These are phyloP conservation scores for Sciurus niger DNA, from an alignment of 2,113 vertebrate species.

Conservation along the genomic window DNA sequence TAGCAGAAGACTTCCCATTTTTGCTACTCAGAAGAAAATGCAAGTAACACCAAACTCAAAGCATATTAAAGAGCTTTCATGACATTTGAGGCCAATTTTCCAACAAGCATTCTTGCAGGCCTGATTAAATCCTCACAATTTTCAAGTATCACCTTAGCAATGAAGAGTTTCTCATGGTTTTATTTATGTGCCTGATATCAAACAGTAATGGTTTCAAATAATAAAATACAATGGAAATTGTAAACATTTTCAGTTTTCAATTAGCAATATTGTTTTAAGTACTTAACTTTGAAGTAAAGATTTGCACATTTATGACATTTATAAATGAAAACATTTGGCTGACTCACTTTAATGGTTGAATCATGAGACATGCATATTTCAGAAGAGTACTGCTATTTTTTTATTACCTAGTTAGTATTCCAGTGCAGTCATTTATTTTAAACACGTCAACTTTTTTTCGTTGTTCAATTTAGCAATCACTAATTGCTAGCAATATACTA, in stretches of 20 bases:
- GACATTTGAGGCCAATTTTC: conserved; percentile 59
- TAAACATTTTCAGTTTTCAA: conserved; percentile 68
- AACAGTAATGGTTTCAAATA: conserved; percentile 58
- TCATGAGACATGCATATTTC: conserved; percentile 46
- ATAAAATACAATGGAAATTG: conserved; percentile 54
- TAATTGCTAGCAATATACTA: background rate
- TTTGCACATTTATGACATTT: conserved; percentile 68
- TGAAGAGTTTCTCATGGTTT: conserved; percentile 62
- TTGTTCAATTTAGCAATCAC: conserved; percentile 52
- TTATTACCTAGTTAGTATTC: background rate
- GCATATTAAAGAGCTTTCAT: background rate
- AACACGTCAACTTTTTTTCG: conserved; percentile 48
- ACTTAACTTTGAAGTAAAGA: conserved; percentile 66
- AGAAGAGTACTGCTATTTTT: conserved; percentile 29
- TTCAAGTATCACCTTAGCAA: conserved; percentile 64
- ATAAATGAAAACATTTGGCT: conserved; percentile 72
- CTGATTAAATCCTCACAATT: conserved; percentile 62
- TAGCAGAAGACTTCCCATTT: conserved; percentile 30
- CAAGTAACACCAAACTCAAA: conserved; percentile 44
- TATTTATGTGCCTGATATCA: conserved; percentile 66
- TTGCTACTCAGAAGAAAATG: conserved; percentile 52
- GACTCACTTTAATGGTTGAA: conserved; percentile 68
- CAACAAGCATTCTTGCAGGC: conserved; percentile 34
- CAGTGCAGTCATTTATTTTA: conserved; percentile 43
- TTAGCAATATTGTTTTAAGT: conserved; percentile 70